Base-by-base conservation (phyloP, 53 echinoderm and acorn worm species). In the Holothuria scabra region DNA sequence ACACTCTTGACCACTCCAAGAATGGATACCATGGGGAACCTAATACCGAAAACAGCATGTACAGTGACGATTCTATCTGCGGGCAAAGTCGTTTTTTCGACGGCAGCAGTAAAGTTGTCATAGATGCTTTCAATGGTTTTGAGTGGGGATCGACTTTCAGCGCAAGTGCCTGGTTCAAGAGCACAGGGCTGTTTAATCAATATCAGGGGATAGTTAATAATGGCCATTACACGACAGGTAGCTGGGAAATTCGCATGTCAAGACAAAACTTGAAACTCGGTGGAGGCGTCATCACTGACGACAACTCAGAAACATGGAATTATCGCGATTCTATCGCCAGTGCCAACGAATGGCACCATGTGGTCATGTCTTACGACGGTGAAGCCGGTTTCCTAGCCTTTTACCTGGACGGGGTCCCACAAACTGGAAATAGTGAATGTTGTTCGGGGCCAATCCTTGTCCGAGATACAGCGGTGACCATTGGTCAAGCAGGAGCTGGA, bases 341-440 rank as follows among this genome's bases (percentile, higher is more conserved):
- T 5, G 28, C 31, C 23, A 76, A 85, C n/a, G 46, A 22, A 1
- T 93, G 93, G 93, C 87, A 93, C 23, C 88, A 93, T 67, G 93
- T 90, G 21, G 86, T 83, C 28, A 93, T 93, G 93, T 85, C 93
- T n/a, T 93, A 93, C 46, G 90, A 93, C 38, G 93, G 93, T 12
- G 44, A 80, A 2, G 55, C n/a, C 24, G 64, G 38, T 18, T 20
- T 58, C 13, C 69, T 90, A 21, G 41, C 41, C 8, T 93, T 75
- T 37, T 93, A 90, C 66, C 75, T 90, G 11, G 8, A 68, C 56
- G 3, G 88, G 88, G 56, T 66, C 25, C 25, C 49, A 38, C 88
- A 88, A 55, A 28, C 24, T 0, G 89, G 85, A 37, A n/a, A 59
- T 19, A 26, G 46, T 9, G n/a, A 20, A 16, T 90, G 90, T 57